phyloP scores from a whole-genome alignment of 2,113 vertebrate species.

The Speoplatyrhinus poulsoni region DNA sequence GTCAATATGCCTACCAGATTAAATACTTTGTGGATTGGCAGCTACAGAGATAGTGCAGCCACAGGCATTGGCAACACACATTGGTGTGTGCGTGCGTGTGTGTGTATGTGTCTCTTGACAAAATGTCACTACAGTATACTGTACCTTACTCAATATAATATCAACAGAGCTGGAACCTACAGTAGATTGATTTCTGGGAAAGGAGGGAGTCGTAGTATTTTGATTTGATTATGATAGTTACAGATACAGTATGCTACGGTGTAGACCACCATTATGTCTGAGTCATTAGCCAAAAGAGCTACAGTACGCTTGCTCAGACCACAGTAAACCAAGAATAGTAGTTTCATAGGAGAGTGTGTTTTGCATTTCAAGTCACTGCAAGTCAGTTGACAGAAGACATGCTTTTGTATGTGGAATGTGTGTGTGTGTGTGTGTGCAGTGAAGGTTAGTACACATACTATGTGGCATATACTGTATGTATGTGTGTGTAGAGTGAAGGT shows the following conservation, averaged over 20 bases:
- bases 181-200: too few relatives aligned
- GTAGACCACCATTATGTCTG: background rate
- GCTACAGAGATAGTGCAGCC: slow-evolving; percentile 3
- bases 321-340: background rate
- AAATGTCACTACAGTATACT: background rate
- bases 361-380: slow-evolving; percentile 1
- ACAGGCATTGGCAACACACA: background rate
- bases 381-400: too few relatives aligned
- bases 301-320: background rate
- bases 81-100: background rate
- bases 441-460: background rate
- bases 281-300: background rate
- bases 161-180: too few relatives aligned
- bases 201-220: too few relatives aligned
- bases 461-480: background rate
- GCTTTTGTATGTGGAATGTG: background rate
- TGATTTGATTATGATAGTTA: too few relatives aligned
- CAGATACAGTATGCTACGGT: background rate
- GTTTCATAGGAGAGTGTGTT: background rate
- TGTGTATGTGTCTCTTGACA: background rate
- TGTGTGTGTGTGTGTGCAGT: background rate
- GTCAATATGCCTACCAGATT: slow-evolving; percentile 15
- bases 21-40: slow-evolving; percentile 20
- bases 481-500: background rate
- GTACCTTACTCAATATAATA: too few relatives aligned